Evolutionary conservation across 2,888 invertebrate genomes (phyloP), one percentile per base, ranked within the genome.

Genomic region (Euzophera pinguis): DNA sequence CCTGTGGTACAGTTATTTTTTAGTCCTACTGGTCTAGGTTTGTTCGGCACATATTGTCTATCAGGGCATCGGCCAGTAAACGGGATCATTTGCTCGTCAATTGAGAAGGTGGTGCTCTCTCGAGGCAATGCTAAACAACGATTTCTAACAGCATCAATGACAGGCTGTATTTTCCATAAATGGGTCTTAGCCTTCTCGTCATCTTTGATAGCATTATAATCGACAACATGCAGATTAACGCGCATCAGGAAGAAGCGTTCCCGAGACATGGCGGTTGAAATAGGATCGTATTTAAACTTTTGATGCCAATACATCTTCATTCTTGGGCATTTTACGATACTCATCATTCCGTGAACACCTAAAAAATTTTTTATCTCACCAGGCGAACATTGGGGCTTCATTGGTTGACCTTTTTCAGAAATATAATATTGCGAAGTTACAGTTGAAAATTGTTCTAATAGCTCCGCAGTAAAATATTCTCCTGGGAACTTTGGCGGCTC

Each of bases 11-110:
- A 12, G 78, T 72, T 3, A 53, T 73, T 75, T 60, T 78, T 78
- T 14, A 78, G 57, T 1, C 73, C 75, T 22, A 59, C 63, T 13
- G 72, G 67, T 14, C 67, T 57, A 12, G 73, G 76, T 55, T 73
- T 72, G 53, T 65, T 69, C 53, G 60, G 61, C 4, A 70, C 68
- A 16, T 60, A 29, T 7, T 29, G 29, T 29, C 29, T 29, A 7
- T 29, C 7, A 29, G 56, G 47, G 41, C 63, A 58, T 1, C 59
- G 59, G 17, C 60, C 54, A 0, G 34, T 35, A 37, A 78, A n/a
- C n/a, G n/a, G n/a, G n/a, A n/a, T n/a, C n/a, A n/a, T n/a, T n/a
- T n/a, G n/a, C n/a, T n/a, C n/a, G 14, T 59, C 60, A 13, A 62
- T 58, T 0, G 59, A 62, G 42, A 55, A 62, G 7, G 34, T 53